Conservation (phyloP, 2,113 vertebrate species). For the Cariama cristata region DNA sequence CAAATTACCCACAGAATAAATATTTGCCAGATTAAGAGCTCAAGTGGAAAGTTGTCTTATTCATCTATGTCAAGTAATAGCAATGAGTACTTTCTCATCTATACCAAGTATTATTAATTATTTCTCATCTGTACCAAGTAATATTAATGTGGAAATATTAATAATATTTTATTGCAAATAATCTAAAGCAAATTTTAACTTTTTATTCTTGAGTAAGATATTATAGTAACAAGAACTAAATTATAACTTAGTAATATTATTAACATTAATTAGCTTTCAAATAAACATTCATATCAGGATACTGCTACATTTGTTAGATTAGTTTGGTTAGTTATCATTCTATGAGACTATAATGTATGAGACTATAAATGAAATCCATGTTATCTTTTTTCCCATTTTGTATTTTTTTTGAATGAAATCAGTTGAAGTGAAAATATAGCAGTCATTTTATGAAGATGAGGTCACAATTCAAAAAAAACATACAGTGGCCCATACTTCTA, state of each 20-base stretch:
- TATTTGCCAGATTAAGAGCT: background rate
- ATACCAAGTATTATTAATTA: background rate
- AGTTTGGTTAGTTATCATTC: background rate
- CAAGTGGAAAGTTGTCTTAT: background rate
- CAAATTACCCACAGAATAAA: background rate
- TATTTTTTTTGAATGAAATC: background rate
- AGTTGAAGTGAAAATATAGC: background rate
- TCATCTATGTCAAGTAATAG: background rate
- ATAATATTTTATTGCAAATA: background rate
- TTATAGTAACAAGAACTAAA: background rate
- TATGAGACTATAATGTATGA: background rate
- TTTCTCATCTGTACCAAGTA: background rate
- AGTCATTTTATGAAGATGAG: background rate
- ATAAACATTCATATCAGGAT: background rate
- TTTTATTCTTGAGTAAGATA: background rate
- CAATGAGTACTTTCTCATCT: background rate
- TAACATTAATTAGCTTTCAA: background rate
- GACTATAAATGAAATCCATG: background rate
- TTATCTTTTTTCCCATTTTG: background rate
- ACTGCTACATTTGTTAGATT: background rate
- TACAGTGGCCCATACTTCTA: rapidly evolving
- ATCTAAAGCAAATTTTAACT: background rate
- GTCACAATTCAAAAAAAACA: background rate
- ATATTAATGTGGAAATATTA: background rate
- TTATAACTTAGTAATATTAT: background rate